Evolutionary conservation across 2,113 vertebrate species (phyloP).

Genomic region (Pontoporia blainvillei): DNA sequence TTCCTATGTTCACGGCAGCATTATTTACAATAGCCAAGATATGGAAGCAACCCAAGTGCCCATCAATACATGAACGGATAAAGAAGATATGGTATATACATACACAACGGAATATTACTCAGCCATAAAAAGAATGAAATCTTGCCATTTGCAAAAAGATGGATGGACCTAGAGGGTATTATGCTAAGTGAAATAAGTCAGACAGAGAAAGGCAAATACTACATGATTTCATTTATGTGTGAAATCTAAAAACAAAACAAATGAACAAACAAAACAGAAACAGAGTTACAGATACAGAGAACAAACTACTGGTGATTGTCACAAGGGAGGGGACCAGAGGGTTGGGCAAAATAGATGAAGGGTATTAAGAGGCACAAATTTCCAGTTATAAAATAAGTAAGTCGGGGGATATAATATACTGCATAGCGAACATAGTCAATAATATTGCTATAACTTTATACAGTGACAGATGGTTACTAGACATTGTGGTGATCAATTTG

Average conservation of each 20-base stretch:
- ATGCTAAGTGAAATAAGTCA: background rate
- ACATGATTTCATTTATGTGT: background rate
- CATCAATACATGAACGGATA: background rate
- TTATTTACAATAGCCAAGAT: background rate
- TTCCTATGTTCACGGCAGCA: background rate
- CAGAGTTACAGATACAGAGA: background rate
- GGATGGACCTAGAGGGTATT: background rate
- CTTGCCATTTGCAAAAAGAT: background rate
- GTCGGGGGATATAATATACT: background rate
- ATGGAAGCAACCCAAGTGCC: background rate
- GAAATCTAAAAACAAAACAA: background rate
- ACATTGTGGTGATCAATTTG: background rate
- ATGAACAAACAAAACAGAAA: background rate
- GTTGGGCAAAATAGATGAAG: background rate
- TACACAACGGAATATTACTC: background rate
- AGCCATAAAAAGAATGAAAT: background rate
- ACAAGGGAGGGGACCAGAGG: background rate
- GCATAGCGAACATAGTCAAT: background rate
- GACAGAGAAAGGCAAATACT: background rate
- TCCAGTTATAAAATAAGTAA: background rate
- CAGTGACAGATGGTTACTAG: background rate
- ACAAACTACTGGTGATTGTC: background rate
- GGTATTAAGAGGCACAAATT: background rate
- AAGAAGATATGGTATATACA: background rate
- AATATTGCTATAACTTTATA: background rate